These are phyloP conservation scores for Spicauda simplicius DNA, from an alignment of 2,888 invertebrate species.

Conservation along the genomic window DNA sequence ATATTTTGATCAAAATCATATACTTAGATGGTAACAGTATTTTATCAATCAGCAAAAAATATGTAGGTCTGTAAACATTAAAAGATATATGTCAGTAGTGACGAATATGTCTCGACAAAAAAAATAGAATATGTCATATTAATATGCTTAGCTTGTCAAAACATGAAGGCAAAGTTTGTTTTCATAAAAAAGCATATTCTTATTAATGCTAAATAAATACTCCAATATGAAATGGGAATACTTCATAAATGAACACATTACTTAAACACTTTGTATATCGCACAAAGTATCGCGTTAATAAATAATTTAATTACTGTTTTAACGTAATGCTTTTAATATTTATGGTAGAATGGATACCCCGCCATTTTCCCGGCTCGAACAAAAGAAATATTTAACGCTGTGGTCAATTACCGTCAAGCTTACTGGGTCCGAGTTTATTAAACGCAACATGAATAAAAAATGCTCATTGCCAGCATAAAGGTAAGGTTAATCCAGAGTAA, in stretches of 20 bases:
- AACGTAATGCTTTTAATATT: constrained; percentile 12
- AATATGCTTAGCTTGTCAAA: too few relatives aligned
- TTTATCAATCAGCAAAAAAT: not conserved
- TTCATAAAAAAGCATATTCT: too few relatives aligned
- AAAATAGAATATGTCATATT: too few relatives aligned
- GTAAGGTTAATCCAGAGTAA: constrained; percentile 1
- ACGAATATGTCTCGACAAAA: not conserved
- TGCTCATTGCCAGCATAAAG: not conserved
- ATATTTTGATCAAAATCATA: too few relatives aligned
- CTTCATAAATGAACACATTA: too few relatives aligned
- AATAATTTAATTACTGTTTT: constrained; percentile 3
- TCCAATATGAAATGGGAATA: too few relatives aligned
- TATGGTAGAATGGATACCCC: not conserved
- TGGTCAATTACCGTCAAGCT: constrained; percentile 23
- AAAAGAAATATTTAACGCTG: constrained; percentile 11
- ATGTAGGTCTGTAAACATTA: not conserved
- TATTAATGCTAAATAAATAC: too few relatives aligned
- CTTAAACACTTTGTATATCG: too few relatives aligned
- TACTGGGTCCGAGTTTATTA: not conserved
- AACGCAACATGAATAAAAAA: constrained; percentile 17
- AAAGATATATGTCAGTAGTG: not conserved
- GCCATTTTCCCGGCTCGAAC: constrained; percentile 3
- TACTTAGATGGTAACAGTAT: not conserved
- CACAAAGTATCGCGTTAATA: too few relatives aligned
- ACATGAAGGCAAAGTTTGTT: too few relatives aligned